A percentile compares a stretch with the other conserved stretches of the same genome.
phyloP scores from a whole-genome alignment of 53 echinoderm and acorn worm genomes.

The Crossaster papposus region DNA sequence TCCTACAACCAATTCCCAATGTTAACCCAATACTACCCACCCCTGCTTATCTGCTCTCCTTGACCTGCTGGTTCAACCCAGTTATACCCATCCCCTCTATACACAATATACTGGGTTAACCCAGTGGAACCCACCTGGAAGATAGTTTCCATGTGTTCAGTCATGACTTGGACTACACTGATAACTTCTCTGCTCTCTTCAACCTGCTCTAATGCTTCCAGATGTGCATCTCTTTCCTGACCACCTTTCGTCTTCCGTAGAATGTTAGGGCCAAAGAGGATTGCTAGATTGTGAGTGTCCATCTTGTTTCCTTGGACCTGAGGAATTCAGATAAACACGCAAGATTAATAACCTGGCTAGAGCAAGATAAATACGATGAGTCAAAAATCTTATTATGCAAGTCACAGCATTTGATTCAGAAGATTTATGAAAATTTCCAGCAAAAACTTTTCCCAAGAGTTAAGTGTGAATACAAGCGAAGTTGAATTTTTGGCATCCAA shows the following conservation, averaged over 20 bases:
- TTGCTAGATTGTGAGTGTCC: conserved; percentile 92
- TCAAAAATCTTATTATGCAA: not conserved
- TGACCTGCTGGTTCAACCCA: not conserved
- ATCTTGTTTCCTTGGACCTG: conserved; percentile 91
- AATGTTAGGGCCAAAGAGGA: conserved; percentile 95
- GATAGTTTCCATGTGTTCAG: conserved; percentile 72
- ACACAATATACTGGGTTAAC: not conserved
- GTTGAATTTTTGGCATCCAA: no score
- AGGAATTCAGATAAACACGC: not conserved
- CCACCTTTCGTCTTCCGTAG: conserved; percentile 90
- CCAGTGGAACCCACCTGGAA: conserved; percentile 71
- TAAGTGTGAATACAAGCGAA: no score
- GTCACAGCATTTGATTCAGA: no score
- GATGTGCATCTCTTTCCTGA: conserved; percentile 64
- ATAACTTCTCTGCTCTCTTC: conserved; percentile 88
- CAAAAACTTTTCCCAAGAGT: no score
- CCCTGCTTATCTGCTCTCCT: not conserved
- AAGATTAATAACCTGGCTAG: not conserved
- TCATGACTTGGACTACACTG: conserved; percentile 64
- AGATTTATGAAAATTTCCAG: no score
- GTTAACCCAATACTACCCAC: not conserved
- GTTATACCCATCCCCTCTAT: not conserved
- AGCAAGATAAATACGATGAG: not conserved
- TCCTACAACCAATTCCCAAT: no score
- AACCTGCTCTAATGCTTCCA: conserved; percentile 75